Percentiles rank a stretch among this genome's conserved stretches.
Evolutionary conservation across 2,113 vertebrate genomes (phyloP).

Genomic region (Macrotus californicus): DNA sequence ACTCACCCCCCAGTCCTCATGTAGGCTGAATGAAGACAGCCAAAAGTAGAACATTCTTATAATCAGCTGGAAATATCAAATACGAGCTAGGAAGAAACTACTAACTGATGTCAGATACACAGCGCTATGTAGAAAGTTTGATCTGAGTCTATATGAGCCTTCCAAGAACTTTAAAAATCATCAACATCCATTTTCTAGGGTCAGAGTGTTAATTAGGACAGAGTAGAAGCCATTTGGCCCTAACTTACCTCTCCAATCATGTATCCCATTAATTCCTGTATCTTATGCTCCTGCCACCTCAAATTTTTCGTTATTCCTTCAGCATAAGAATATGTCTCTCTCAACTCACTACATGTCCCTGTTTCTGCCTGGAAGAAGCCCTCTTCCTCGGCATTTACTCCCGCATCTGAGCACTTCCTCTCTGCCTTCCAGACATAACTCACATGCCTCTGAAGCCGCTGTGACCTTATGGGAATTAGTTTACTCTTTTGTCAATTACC

Average conservation of each 20-base stretch:
- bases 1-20: too few species aligned
- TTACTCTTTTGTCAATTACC: not conserved
- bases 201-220: not conserved
- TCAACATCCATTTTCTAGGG: not conserved
- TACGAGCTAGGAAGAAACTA: not conserved
- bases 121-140: not conserved
- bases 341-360: not conserved
- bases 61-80: not conserved
- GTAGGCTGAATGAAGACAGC: not conserved
- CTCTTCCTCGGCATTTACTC: not conserved
- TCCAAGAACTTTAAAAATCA: not conserved
- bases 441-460: not conserved
- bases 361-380: not conserved
- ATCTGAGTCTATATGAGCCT: not conserved
- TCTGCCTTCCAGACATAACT: not conserved
- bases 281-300: not conserved
- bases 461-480: not conserved
- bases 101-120: accelerated
- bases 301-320: not conserved
- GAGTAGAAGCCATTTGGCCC: not conserved
- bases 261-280: not conserved
- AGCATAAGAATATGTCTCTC: not conserved
- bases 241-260: not conserved
- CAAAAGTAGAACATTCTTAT: not conserved
- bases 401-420: not conserved